Percentiles rank a stretch among this genome's conserved stretches.
Evolutionary conservation across 1,140 invertebrate genomes (phyloP).

Genomic region (Phocides pigmalion): DNA sequence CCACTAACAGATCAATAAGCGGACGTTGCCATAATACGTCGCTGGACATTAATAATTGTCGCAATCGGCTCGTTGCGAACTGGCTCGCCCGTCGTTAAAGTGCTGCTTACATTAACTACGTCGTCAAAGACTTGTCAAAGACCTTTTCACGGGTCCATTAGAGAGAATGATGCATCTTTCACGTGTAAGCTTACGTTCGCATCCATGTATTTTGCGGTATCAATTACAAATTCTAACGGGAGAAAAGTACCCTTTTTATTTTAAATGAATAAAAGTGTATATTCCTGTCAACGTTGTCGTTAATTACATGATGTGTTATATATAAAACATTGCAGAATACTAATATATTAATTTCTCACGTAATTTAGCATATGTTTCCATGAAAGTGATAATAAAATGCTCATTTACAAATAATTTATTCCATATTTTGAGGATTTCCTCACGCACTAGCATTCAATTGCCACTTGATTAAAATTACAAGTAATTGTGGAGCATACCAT

Average conservation of each 20-base stretch:
- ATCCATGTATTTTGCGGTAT: constrained; percentile 8
- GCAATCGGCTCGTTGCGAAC: constrained; percentile 42
- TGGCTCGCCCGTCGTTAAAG: constrained; percentile 39
- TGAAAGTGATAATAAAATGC: too few relatives aligned
- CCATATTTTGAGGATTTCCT: too few relatives aligned
- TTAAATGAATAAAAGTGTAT: not conserved
- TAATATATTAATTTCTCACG: too few relatives aligned
- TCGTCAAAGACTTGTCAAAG: constrained; percentile 28
- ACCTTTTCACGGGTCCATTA: constrained; percentile 19
- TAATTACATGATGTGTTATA: not conserved
- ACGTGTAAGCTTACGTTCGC: constrained; percentile 5
- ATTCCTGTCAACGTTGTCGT: not conserved
- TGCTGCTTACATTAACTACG: constrained; percentile 33
- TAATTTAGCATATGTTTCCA: too few relatives aligned
- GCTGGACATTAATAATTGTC: constrained; percentile 58
- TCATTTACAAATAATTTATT: too few relatives aligned
- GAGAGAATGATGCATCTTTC: constrained; percentile 21
- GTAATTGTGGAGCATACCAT: too few relatives aligned
- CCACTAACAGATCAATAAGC: constrained; percentile 68
- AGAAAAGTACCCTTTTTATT: not conserved
- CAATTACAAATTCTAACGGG: constrained; percentile 1
- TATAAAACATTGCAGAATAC: too few relatives aligned
- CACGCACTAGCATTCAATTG: too few relatives aligned
- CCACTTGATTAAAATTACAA: too few relatives aligned
- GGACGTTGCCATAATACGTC: constrained; percentile 62